phyloP scores from a whole-genome alignment of 2,888 invertebrate genomes.

The Patella ulyssiponensis region DNA sequence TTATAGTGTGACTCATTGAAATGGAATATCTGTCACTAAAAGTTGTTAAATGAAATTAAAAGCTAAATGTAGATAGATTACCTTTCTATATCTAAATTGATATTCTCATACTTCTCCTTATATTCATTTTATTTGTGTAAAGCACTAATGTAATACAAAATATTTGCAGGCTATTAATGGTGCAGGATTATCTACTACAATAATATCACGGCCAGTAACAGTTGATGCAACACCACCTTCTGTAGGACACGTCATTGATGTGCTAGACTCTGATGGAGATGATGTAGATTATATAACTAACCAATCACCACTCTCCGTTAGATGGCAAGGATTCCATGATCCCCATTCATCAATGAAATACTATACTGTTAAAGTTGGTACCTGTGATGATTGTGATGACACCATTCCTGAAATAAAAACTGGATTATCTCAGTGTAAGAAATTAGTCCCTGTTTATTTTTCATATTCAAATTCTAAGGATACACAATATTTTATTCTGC shows the following conservation, averaged over 20 bases:
- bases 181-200: conserved; percentile 16
- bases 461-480: no score
- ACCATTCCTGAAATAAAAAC: conserved; percentile 26
- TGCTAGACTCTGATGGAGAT: neutral
- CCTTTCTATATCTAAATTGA: no score
- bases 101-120: neutral
- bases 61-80: no score
- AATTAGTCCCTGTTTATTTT: no score
- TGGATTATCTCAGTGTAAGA: conserved; percentile 31
- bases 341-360: conserved; percentile 38
- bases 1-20: no score
- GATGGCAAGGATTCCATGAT: conserved; percentile 44
- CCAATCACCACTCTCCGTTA: conserved; percentile 26
- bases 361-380: conserved; percentile 44
- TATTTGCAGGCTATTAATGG: conserved; percentile 21
- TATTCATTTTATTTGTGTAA: neutral
- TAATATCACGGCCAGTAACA: conserved; percentile 18
- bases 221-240: conserved; percentile 23
- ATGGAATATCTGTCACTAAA: no score
- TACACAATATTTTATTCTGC: no score
- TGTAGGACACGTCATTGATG: conserved; percentile 24
- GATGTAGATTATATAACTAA: conserved; percentile 41
- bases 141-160: no score
- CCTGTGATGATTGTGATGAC: conserved; percentile 39
- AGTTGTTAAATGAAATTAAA: no score